phyloP scores from a whole-genome alignment of 2,888 invertebrate species.

The Sympetrum striolatum region DNA sequence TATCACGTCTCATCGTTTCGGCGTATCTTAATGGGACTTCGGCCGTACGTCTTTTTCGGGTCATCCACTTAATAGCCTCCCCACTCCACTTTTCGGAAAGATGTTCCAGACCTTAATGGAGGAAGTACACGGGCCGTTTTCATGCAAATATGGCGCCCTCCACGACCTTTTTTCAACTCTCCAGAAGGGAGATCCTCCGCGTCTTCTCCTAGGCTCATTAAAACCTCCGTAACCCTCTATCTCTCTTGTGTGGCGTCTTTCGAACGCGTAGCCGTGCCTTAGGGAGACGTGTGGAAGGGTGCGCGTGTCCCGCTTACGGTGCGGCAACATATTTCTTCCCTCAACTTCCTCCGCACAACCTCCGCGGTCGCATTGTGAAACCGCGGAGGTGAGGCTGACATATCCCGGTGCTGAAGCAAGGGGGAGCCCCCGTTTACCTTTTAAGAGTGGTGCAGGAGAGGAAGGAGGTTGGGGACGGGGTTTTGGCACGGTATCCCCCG shows the following conservation, averaged over 20 bases:
- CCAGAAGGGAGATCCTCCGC: background rate
- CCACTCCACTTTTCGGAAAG: background rate
- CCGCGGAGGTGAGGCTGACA: background rate
- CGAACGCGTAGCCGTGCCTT: background rate
- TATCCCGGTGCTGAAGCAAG: background rate
- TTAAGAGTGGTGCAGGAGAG: background rate
- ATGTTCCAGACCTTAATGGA: background rate
- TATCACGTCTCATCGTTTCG: background rate
- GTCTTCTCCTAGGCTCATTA: background rate
- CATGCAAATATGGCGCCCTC: background rate
- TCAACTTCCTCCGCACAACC: background rate
- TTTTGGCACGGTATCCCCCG: background rate
- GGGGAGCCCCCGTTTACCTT: background rate
- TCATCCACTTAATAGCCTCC: background rate
- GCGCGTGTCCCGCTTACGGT: background rate
- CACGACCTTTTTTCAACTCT: background rate
- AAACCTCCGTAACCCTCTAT: background rate
- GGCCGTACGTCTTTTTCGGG: background rate
- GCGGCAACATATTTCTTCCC: background rate
- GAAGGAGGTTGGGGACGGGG: background rate
- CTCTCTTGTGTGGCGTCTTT: background rate
- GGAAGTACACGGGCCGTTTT: background rate
- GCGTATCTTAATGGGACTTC: background rate
- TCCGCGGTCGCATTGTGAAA: background rate
- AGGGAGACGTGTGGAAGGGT: background rate